Conservation (phyloP, 2,888 invertebrate genomes). For the Ormia ochracea region DNA sequence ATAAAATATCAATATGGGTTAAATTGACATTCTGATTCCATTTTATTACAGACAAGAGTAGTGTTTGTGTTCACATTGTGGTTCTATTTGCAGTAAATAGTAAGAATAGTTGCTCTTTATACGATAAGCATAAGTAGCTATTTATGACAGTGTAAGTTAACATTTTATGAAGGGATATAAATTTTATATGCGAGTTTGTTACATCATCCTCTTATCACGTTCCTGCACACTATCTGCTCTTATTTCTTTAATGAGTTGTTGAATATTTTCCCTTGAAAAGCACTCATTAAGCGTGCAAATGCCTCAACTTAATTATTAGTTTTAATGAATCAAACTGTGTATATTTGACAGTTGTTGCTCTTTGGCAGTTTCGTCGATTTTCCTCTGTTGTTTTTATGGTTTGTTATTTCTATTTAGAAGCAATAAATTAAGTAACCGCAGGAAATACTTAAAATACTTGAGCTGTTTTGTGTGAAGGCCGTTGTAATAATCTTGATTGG, state of each 20-base stretch:
- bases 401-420: conserved; percentile 13
- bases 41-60: conserved; percentile 20
- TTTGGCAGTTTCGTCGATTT: neutral
- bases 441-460: neutral
- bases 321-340: conserved; percentile 52
- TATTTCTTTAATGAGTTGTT: conserved; percentile 51
- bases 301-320: conserved; percentile 37
- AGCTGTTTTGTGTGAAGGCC: conserved; percentile 18
- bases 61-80: neutral
- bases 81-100: neutral
- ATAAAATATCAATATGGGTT: conserved; percentile 50
- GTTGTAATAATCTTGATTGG: neutral
- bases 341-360: conserved; percentile 12
- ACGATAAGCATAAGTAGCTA: conserved; percentile 6
- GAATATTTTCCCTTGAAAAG: neutral
- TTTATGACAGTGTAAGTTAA: conserved; percentile 4
- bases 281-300: conserved; percentile 48
- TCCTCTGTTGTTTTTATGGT: neutral
- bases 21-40: conserved; percentile 38
- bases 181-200: neutral
- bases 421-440: conserved; percentile 29
- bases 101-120: neutral
- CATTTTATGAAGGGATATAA: neutral
- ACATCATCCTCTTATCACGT: neutral
- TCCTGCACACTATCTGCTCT: neutral